Conservation (phyloP, 2,797 vertebrate genomes). For the Pempheris klunzingeri region DNA sequence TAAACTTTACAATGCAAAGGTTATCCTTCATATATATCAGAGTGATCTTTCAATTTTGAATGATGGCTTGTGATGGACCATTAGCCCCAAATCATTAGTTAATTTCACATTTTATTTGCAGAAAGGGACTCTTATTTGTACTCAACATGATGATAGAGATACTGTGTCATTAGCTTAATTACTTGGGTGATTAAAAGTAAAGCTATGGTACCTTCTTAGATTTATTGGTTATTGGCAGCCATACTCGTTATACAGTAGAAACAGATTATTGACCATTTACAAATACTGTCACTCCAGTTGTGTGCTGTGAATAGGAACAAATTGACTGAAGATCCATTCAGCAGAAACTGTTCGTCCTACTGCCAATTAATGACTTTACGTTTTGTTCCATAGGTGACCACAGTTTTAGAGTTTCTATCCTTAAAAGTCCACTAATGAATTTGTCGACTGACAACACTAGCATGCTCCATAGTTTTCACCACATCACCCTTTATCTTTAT, state of each 20-base stretch:
- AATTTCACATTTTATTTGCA: background rate
- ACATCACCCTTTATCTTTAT: background rate
- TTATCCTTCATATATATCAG: background rate
- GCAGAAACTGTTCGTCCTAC: background rate
- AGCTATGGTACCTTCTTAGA: background rate
- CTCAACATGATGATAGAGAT: constrained; percentile 4
- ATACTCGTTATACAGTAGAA: background rate
- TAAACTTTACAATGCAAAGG: constrained; percentile 11
- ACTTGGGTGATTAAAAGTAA: constrained; percentile 19
- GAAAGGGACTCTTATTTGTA: constrained; percentile 18
- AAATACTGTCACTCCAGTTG: background rate
- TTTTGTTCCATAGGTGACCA: background rate
- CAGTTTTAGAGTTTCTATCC: background rate
- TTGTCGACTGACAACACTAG: background rate
- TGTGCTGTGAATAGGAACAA: background rate
- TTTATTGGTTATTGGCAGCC: constrained; percentile 1
- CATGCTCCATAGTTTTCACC: background rate
- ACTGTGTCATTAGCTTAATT: constrained; percentile 18
- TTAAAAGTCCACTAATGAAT: constrained; percentile 1
- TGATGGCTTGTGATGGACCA: constrained; percentile 1
- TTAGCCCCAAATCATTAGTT: constrained; percentile 5
- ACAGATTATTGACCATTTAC: constrained; percentile 12
- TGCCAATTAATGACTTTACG: background rate
- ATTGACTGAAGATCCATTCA: background rate
- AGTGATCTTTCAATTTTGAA: constrained; percentile 4